Evolutionary conservation across 2,113 vertebrate species (phyloP), one percentile per base, ranked within the genome.

Genomic region (Chamaea fasciata): DNA sequence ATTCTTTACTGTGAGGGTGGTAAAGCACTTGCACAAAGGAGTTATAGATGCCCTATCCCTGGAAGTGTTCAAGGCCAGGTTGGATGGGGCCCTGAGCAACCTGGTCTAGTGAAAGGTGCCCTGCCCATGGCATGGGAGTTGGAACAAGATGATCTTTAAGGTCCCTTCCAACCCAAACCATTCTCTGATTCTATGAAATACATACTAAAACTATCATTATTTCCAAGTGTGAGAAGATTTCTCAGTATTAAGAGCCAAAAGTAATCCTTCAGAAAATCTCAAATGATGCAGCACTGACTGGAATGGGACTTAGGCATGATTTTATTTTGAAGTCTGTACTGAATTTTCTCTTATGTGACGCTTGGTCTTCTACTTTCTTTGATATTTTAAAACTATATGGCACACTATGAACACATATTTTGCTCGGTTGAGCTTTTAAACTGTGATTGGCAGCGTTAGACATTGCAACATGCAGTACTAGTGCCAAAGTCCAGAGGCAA

Each of bases 251-350:
- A 28, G 59, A 59, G 42, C 35, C 30, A 47, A 55, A 81, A 69
- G 13, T 30, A 39, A 37, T 75, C 35, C 28, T 78, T 74, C 56
- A 26, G 56, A 55, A 59, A 79, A 55, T n/a, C 39, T 89, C 56
- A 68, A 16, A 44, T 44, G 30, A 18, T 86, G 42, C 24, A 81
- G 39, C 12, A 6, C 21, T 82, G 53, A 9, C 20, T 70, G 19
- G 46, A 65, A 23, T 46, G 33, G 6, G 35, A n/a, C 55, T 81
- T 74, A 7, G 0, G 2, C 4, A 3, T 35, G 15, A 28, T 52
- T 64, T 84, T 71, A n/a, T 71, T 46, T 88, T 69, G 53, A 88
- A 77, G 18, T 46, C 26, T 44, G 11, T 47, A 23, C 53, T 64
- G 37, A 65, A n/a, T 60, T 65, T 62, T 46, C 26, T 55, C 15